phyloP scores from a whole-genome alignment of 2,888 invertebrate genomes.

The Julus scandinavius region DNA sequence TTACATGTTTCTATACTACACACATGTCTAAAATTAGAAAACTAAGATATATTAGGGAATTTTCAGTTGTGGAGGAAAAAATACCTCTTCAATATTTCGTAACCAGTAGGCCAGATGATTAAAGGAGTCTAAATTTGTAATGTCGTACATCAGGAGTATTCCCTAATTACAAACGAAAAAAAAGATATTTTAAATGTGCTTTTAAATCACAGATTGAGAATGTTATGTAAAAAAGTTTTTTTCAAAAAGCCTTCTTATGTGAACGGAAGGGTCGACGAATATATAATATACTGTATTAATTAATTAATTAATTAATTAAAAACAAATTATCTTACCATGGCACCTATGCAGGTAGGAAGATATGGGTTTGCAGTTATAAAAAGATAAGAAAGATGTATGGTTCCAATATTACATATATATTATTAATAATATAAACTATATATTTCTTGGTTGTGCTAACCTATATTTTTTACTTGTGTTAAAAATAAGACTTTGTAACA shows the following conservation, averaged over 20 bases:
- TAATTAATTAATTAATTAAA: background rate
- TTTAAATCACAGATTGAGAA: too few species aligned
- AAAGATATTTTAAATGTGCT: conserved; percentile 2
- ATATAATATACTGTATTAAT: background rate
- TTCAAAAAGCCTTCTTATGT: too few species aligned
- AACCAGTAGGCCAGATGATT: conserved; percentile 91
- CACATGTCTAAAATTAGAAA: too few species aligned
- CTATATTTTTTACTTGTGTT: background rate
- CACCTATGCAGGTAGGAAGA: conserved; percentile 5
- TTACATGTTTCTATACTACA: too few species aligned
- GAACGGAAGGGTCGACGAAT: too few species aligned
- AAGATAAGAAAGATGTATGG: background rate
- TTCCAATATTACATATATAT: background rate
- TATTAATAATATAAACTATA: background rate
- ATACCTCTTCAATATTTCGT: conserved; percentile 87
- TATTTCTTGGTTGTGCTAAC: background rate
- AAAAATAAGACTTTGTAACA: background rate
- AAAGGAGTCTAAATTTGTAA: conserved; percentile 89
- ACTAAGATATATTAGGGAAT: background rate
- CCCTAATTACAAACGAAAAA: conserved; percentile 69
- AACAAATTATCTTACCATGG: conserved; percentile 19
- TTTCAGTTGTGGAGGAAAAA: background rate
- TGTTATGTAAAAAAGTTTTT: too few species aligned
- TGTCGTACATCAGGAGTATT: conserved; percentile 89
- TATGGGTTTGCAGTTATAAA: background rate